Conservation (phyloP, 2,113 vertebrate genomes). For the Silurus asotus region DNA sequence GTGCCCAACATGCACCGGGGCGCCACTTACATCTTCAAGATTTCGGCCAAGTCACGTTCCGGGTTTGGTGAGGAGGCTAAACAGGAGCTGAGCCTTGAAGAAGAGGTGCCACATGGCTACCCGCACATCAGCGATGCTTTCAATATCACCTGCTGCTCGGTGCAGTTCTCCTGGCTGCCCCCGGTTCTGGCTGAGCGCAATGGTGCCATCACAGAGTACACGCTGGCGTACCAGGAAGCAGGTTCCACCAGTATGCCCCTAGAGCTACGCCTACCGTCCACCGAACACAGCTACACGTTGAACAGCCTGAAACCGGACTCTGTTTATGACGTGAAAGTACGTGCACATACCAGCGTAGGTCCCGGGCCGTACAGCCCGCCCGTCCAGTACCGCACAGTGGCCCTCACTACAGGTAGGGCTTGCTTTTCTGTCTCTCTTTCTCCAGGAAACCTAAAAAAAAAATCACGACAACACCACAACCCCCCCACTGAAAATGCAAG, state of each 20-base stretch:
- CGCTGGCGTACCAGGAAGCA: slow-evolving; percentile 88
- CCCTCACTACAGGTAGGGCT: slow-evolving; percentile 95
- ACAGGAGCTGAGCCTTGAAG: slow-evolving; percentile 81
- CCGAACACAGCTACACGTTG: slow-evolving; percentile 83
- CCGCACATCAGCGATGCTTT: slow-evolving; percentile 85
- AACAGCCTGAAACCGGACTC: slow-evolving; percentile 92
- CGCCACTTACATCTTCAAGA: slow-evolving; percentile 89
- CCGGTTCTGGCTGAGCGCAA: slow-evolving; percentile 91
- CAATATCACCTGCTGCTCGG: slow-evolving; percentile 84
- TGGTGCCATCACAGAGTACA: slow-evolving; percentile 89
- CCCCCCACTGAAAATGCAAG: slow-evolving; percentile 59
- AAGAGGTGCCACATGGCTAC: slow-evolving; percentile 87
- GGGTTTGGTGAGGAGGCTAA: slow-evolving; percentile 90
- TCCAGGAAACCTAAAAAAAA: slow-evolving; percentile 36
- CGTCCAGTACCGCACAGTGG: slow-evolving; percentile 94
- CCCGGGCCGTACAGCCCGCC: slow-evolving; percentile 96
- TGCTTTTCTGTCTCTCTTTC: slow-evolving; percentile 47
- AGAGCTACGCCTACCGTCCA: slow-evolving; percentile 84
- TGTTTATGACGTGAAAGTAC: slow-evolving; percentile 94
- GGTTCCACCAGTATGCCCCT: slow-evolving; percentile 69
- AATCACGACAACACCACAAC: slow-evolving; percentile 60
- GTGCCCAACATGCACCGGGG: slow-evolving; percentile 84
- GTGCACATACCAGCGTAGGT: slow-evolving; percentile 96
- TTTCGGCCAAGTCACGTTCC: slow-evolving; percentile 87
- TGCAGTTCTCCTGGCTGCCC: slow-evolving; percentile 91